Conservation (phyloP, 2,888 invertebrate species). For the Archaeoteleia sp. region DNA sequence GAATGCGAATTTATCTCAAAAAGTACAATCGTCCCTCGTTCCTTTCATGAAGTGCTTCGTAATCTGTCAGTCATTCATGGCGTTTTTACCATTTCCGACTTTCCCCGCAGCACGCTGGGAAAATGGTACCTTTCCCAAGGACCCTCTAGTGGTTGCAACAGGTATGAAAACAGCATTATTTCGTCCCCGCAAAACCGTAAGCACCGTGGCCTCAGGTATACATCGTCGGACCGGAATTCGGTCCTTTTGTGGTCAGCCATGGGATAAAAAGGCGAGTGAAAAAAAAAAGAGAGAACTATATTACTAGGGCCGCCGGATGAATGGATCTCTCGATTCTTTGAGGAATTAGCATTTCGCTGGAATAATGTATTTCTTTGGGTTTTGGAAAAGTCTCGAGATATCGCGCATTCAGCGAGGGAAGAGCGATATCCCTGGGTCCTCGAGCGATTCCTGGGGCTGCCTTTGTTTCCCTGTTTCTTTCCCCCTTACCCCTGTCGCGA, state of each 20-base stretch:
- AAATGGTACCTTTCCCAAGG: not conserved
- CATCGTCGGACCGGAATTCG: not conserved
- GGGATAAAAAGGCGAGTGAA: conserved; percentile 8
- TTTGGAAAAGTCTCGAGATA: too few relatives aligned
- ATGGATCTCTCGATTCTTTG: not conserved
- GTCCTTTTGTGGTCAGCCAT: conserved; percentile 5
- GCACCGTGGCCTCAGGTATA: conserved; percentile 8
- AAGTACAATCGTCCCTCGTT: too few relatives aligned
- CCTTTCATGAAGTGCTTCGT: too few relatives aligned
- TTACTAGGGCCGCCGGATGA: not conserved
- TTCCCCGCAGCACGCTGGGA: conserved; percentile 6
- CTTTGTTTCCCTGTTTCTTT: too few relatives aligned
- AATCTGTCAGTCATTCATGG: too few relatives aligned
- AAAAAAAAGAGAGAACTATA: not conserved
- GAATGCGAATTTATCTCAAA: too few relatives aligned
- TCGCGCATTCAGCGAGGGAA: too few relatives aligned
- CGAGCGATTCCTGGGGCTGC: too few relatives aligned
- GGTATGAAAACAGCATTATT: conserved; percentile 25
- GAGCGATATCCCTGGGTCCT: too few relatives aligned
- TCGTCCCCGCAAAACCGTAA: conserved; percentile 21
- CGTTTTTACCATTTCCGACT: conserved; percentile 2
- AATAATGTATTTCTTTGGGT: too few relatives aligned
- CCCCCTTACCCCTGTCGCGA: too few relatives aligned
- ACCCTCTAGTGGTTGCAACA: conserved; percentile 14
- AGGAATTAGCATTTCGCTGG: not conserved